Evolutionary conservation across 2,888 invertebrate genomes (phyloP), one percentile per base, ranked within the genome.

Genomic region (Tridacna gigas): DNA sequence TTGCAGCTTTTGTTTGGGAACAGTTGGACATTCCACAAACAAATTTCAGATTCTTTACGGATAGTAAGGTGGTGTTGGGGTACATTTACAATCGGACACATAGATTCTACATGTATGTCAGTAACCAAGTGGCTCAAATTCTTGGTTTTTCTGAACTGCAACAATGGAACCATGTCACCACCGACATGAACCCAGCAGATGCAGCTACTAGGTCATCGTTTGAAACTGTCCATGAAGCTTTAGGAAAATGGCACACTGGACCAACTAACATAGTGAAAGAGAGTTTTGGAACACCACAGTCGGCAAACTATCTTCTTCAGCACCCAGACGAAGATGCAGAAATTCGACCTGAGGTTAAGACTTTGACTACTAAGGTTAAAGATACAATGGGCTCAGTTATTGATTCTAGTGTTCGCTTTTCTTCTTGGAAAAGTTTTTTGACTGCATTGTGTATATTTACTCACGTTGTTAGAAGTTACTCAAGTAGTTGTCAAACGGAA

Each of bases 31-130:
- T 84, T 22, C 28, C 48, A 13, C 9, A 71, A 18, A 26, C 48
- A n/a, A 3, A 22, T 0, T 48, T 79, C 1, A 66, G 7, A 15
- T 89, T 81, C 22, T 88, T 63, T 77, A 87, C 74, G 13, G 88
- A 89, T 28, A 86, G 88, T 65, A 77, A 77, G 47, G 83, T 89
- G 0, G 80, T 86, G n/a, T 79, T 85, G 7, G 88, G 88, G 7
- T 89, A 88, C 63, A 76, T 88, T 51, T 22, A 60, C 51, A 89
- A 87, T 56, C 20, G 76, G 9, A 76, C 61, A 0, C 51, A 81
- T 20, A 48, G 89, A 22, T 90, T 89, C 65, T 84, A 86, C 78
- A 77, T 61, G 5, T 88, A 89, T 61, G 88, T 89, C 0, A 71
- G 61, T n/a, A 88, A 88, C 73, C 51, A 83, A 28, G 86, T 88